Evolutionary conservation across 2,888 invertebrate genomes (phyloP), one percentile per base, ranked within the genome.

Genomic region (Bugula neritina): DNA sequence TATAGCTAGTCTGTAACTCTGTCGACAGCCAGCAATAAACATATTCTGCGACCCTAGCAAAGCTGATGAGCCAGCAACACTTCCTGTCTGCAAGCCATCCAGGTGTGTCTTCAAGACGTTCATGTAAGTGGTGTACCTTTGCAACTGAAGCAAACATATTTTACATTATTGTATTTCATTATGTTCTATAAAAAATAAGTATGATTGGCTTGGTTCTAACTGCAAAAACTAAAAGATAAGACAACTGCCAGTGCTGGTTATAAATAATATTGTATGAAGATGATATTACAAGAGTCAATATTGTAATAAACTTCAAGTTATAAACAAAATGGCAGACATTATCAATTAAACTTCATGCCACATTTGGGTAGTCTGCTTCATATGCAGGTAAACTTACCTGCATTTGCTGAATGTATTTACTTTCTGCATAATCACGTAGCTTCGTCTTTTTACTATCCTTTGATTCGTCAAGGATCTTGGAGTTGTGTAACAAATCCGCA

Each of bases 21-120:
- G 13, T 63, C 63, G 2, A 31, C 63, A 31, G 63, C 63, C 63
- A 63, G 63, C 63, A 13, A 63, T 13, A 34, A 31, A 31, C 63
- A 63, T 31, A 5, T 3, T 21, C 5, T 63, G 31, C 5, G 63
- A 2, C 10, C 43, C 43, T 43, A 43, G 17, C 43, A 43, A 10
- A 43, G 43, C 43, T 17, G 5, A 10, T 5, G 10, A 25, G 3
- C 13, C 29, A 2, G 63, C 27, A 34, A 31, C 34, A 34, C 31
- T 31, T 13, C 57, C 10, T n/a, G 13, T 17, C 25, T 27, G 21
- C 10, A 63, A n/a, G 3, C n/a, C n/a, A n/a, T 31, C 34, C 27
- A 63, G 27, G 31, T 34, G 63, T 10, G 5, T 31, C 10, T 10
- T 63, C 34, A 63, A 31, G 27, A 25, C 31, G n/a, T 31, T 63